phyloP scores from a whole-genome alignment of 92 coral and sea anemone species.

The Pocillopora grandis region DNA sequence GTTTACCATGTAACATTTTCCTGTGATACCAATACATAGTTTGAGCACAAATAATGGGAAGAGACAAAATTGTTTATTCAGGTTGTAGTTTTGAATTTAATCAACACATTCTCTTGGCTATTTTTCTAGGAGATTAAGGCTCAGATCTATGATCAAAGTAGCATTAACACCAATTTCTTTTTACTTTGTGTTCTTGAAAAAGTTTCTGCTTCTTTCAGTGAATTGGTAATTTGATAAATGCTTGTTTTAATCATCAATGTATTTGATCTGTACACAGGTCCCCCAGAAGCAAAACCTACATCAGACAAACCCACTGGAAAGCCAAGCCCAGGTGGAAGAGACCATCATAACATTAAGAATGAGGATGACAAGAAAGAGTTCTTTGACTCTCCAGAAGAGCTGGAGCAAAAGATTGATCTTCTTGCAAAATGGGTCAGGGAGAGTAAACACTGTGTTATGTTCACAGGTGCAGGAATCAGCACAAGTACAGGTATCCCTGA shows the following conservation, averaged over 20 bases:
- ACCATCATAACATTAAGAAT: constrained; percentile 49
- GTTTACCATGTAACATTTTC: too few relatives aligned
- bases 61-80: too few relatives aligned
- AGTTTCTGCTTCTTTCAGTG: too few relatives aligned
- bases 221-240: not conserved
- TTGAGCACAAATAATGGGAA: too few relatives aligned
- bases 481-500: constrained; percentile 78
- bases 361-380: constrained; percentile 68
- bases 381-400: constrained; percentile 53
- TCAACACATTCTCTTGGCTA: too few relatives aligned
- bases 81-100: too few relatives aligned
- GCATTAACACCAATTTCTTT: too few relatives aligned
- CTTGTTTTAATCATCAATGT: not conserved
- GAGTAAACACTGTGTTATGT: constrained; percentile 68
- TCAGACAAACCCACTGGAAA: not conserved
- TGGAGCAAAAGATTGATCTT: constrained; percentile 55
- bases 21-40: too few relatives aligned
- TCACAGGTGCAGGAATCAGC: constrained; percentile 77
- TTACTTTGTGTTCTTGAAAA: too few relatives aligned
- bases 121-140: too few relatives aligned
- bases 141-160: too few relatives aligned
- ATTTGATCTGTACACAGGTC: not conserved
- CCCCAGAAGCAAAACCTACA: constrained; percentile 13
- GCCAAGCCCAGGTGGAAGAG: constrained; percentile 15
- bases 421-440: constrained; percentile 64